phyloP scores from a whole-genome alignment of 2,113 vertebrate species.

The Chloropsis hardwickii region DNA sequence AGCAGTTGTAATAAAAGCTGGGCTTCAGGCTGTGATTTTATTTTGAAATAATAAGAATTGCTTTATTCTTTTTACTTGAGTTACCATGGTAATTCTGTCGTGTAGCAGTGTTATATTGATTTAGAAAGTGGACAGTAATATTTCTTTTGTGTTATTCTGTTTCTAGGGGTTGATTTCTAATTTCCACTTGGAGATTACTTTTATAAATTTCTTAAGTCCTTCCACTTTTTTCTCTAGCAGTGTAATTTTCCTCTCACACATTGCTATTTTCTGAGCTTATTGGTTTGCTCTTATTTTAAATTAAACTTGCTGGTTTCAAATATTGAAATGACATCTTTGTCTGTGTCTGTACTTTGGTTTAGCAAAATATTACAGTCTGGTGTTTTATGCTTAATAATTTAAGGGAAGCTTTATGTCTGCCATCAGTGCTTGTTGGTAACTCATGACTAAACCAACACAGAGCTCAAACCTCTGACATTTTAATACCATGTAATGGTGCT shows the following conservation, averaged over 20 bases:
- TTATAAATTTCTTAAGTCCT: conserved; percentile 99
- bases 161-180: conserved; percentile 99
- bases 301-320: conserved; percentile 98
- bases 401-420: conserved; percentile 79
- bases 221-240: conserved; percentile 87
- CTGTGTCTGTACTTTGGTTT: conserved; percentile 89
- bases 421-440: conserved; percentile 79
- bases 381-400: conserved; percentile 88
- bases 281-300: conserved; percentile 97
- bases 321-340: conserved; percentile 96
- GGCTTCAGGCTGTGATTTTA: conserved; percentile 97
- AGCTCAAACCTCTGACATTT: conserved; percentile 78
- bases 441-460: conserved; percentile 74
- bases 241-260: conserved; percentile 93
- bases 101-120: conserved; percentile 99
- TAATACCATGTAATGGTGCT: conserved; percentile 67
- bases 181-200: conserved; percentile 99
- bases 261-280: conserved; percentile 96
- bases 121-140: conserved; percentile 99
- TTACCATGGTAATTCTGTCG: conserved; percentile 99
- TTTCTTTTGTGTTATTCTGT: conserved; percentile 98
- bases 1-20: conserved; percentile 96
- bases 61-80: conserved; percentile 97
- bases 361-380: conserved; percentile 90
- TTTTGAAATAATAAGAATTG: conserved; percentile 99